Evolutionary conservation across 1,140 invertebrate species (phyloP).

Genomic region (Cyphomyrmex costatus): DNA sequence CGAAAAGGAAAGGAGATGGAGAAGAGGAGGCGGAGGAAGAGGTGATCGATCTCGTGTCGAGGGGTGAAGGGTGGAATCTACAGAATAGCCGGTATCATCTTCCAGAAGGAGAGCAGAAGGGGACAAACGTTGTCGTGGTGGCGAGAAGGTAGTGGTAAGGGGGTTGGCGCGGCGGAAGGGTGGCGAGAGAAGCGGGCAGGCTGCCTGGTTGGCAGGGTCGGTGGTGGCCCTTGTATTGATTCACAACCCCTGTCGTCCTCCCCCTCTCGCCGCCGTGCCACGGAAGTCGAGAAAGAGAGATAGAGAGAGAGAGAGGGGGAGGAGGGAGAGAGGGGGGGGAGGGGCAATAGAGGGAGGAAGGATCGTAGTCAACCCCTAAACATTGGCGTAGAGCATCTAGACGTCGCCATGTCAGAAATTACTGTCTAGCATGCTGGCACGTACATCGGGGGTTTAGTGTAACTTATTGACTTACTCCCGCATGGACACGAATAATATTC

Average conservation of each 20-base stretch:
- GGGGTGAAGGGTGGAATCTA: constrained; percentile 53
- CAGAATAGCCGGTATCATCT: constrained; percentile 68
- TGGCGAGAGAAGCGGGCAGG: constrained; percentile 49
- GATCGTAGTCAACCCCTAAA: constrained; percentile 62
- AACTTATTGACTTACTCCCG: constrained; percentile 29
- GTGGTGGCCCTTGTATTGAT: constrained; percentile 84
- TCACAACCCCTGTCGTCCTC: constrained; percentile 78
- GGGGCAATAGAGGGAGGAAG: constrained; percentile 30
- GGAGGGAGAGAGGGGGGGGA: background rate
- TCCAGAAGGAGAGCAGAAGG: constrained; percentile 59
- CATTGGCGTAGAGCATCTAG: constrained; percentile 64
- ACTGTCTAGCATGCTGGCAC: constrained; percentile 18
- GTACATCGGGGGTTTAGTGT: background rate
- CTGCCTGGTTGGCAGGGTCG: constrained; percentile 71
- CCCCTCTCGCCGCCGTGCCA: constrained; percentile 67
- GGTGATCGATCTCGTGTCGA: constrained; percentile 55
- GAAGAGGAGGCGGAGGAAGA: background rate
- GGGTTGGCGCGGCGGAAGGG: constrained; percentile 1
- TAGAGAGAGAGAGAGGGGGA: background rate
- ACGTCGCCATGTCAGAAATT: constrained; percentile 63
- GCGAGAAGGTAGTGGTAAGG: constrained; percentile 53
- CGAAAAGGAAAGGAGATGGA: constrained; percentile 6
- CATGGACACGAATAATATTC: constrained; percentile 31
- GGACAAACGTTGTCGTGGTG: constrained; percentile 56
- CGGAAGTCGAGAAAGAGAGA: constrained; percentile 35